phyloP scores from a whole-genome alignment of 35 echinoderm and acorn worm genomes.

The Chiridota heheva region DNA sequence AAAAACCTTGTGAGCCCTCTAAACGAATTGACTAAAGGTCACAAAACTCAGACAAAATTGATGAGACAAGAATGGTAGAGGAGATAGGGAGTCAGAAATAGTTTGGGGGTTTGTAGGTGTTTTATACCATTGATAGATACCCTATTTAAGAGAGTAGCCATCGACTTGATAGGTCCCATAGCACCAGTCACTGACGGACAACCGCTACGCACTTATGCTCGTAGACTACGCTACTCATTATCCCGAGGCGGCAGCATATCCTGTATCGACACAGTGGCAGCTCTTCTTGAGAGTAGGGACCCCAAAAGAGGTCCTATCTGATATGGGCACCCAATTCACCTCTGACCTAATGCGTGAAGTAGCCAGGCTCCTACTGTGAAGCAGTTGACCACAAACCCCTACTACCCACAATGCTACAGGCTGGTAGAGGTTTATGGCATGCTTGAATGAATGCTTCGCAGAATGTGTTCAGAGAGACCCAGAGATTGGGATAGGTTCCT shows the following conservation, averaged over 20 bases:
- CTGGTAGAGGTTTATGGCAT: constrained; percentile 30
- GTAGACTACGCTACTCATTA: constrained; percentile 60
- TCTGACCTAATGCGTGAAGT: constrained; percentile 32
- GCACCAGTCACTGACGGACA: constrained; percentile 25
- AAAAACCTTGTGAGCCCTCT: no score
- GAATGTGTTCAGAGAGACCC: constrained; percentile 10
- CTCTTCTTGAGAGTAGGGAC: constrained; percentile 37
- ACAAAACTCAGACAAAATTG: no score
- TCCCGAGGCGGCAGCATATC: constrained; percentile 36
- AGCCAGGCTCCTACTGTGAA: constrained; percentile 4
- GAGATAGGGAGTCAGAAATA: no score
- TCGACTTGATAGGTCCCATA: constrained; percentile 50
- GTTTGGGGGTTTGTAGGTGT: no score
- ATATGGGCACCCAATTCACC: constrained; percentile 24
- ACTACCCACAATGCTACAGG: constrained; percentile 34
- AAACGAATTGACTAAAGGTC: no score
- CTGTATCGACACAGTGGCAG: constrained; percentile 59
- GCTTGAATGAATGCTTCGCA: not conserved
- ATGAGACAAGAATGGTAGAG: no score
- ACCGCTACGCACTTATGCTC: constrained; percentile 39
- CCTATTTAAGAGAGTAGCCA: constrained; percentile 45
- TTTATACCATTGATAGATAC: constrained; percentile 52
- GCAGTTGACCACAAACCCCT: constrained; percentile 26
- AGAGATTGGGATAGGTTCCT: constrained; percentile 20
- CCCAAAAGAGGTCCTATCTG: not conserved